phyloP scores from a whole-genome alignment of 2,888 invertebrate species.

The Leistus spinibarbis region DNA sequence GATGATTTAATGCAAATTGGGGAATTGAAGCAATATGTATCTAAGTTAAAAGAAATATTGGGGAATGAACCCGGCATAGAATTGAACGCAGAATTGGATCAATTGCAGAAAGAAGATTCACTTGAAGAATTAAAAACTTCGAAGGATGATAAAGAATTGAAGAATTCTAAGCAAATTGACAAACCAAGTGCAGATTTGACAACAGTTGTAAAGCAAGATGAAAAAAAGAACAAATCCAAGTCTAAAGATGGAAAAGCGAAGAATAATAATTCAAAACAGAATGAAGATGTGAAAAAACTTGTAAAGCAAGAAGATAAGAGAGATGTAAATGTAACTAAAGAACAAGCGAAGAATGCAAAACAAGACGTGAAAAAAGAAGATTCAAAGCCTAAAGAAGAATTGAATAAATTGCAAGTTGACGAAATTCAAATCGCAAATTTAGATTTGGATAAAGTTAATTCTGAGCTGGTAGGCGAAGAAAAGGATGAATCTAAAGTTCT shows the following conservation, averaged over 20 bases:
- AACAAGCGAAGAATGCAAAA: neutral
- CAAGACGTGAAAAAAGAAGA: neutral
- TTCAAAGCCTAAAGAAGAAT: neutral
- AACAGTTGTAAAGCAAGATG: neutral
- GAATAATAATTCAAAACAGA: neutral
- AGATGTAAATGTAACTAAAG: neutral
- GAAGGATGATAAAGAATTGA: neutral
- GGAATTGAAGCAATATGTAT: neutral
- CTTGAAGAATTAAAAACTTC: neutral
- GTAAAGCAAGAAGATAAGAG: neutral
- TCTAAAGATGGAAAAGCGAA: neutral
- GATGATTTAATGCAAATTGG: neutral
- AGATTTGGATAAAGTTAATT: neutral
- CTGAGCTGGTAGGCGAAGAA: neutral
- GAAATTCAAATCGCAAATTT: neutral
- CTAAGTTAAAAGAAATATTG: neutral
- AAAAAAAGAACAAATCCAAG: neutral
- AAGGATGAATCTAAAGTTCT: neutral
- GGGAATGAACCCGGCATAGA: neutral
- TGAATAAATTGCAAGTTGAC: neutral
- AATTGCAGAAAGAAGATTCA: neutral
- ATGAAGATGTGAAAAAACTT: neutral
- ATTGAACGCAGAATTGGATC: neutral
- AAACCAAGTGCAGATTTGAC: neutral
- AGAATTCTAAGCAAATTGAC: neutral